Conservation (phyloP, 2,888 invertebrate genomes). For the Cancer borealis region DNA sequence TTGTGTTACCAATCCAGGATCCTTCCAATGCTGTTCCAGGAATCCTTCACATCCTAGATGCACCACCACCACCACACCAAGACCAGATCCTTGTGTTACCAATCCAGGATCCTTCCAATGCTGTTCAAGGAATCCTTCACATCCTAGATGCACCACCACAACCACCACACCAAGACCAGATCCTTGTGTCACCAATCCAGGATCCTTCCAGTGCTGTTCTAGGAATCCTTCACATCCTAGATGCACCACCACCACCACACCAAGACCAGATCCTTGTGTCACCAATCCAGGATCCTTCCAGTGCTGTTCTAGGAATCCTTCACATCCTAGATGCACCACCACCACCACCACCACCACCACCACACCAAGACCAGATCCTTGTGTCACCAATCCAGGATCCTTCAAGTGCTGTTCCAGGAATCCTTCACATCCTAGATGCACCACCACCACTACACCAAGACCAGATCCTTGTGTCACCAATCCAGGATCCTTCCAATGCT, state of each 20-base stretch:
- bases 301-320: constrained; percentile 63
- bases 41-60: constrained; percentile 55
- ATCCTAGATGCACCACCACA: constrained; percentile 59
- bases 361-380: constrained; percentile 58
- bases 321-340: constrained; percentile 52
- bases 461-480: constrained; percentile 48
- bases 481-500: constrained; percentile 70
- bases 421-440: constrained; percentile 58
- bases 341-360: constrained; percentile 60
- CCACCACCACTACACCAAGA: constrained; percentile 68
- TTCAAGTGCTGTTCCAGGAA: constrained; percentile 58
- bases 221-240: constrained; percentile 49
- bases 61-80: constrained; percentile 53
- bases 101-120: constrained; percentile 66
- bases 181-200: constrained; percentile 52
- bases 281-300: constrained; percentile 60
- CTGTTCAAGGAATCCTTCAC: constrained; percentile 56
- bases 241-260: constrained; percentile 53
- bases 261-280: constrained; percentile 31
- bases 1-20: constrained; percentile 64
- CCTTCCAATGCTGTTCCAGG: constrained; percentile 55
- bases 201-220: constrained; percentile 62
- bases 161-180: constrained; percentile 45
- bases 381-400: constrained; percentile 64
- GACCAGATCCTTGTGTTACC: constrained; percentile 52